Conservation (phyloP, 2,797 vertebrate genomes). For the Parauchenoglanis punctatus region DNA sequence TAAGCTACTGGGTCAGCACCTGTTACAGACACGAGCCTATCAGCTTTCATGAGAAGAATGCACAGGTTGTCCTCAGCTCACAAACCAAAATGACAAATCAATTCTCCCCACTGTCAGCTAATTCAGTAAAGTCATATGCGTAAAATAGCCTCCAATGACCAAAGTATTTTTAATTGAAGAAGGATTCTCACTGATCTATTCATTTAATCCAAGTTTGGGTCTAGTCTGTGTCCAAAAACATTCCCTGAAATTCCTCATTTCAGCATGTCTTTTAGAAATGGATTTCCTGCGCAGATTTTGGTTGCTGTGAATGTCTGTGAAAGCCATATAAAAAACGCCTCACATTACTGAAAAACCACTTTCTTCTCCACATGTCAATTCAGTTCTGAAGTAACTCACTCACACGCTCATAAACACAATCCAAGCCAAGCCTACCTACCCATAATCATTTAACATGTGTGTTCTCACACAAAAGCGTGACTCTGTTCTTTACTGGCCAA, state of each 20-base stretch:
- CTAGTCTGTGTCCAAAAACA: not conserved
- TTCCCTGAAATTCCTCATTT: conserved; percentile 19
- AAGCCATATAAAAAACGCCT: conserved; percentile 55
- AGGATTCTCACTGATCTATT: not conserved
- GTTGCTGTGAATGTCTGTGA: conserved; percentile 11
- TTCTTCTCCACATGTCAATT: conserved; percentile 56
- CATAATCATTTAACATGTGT: conserved; percentile 27
- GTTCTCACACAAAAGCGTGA: conserved; percentile 33
- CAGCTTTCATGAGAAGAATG: conserved; percentile 41
- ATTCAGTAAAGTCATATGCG: not conserved
- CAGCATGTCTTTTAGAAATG: not conserved
- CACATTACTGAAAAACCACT: conserved; percentile 74
- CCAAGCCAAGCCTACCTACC: conserved; percentile 1
- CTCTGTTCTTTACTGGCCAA: conserved; percentile 64
- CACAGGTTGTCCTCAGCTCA: conserved; percentile 40
- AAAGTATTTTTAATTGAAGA: not conserved
- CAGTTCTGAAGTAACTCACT: conserved; percentile 68
- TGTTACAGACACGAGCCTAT: conserved; percentile 45
- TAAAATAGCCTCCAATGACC: not conserved
- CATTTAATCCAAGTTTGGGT: not conserved
- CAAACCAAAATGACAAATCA: conserved; percentile 41
- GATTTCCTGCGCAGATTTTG: conserved; percentile 27
- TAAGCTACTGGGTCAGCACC: conserved; percentile 37
- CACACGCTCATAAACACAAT: conserved; percentile 63
- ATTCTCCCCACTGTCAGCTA: conserved; percentile 1